Conservation (phyloP, 2,113 vertebrate species). For the Podarcis cretensis region DNA sequence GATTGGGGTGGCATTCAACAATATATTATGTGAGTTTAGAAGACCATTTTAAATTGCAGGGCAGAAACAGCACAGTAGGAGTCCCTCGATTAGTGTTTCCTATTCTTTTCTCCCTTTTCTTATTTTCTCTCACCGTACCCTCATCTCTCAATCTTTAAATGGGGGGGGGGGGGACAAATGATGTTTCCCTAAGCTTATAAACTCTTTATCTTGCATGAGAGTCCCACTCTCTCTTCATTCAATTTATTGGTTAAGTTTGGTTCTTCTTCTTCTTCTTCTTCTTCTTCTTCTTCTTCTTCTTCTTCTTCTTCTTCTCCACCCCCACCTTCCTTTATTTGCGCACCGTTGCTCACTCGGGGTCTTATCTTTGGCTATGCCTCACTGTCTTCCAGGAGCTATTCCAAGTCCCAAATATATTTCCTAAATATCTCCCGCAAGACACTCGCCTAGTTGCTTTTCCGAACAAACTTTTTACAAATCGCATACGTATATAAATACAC, state of each 20-base stretch:
- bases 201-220: conserved; percentile 29
- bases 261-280: neutral
- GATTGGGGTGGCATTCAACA: too few relatives aligned
- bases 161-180: conserved; percentile 12
- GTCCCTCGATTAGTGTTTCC: neutral
- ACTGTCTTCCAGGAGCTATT: neutral
- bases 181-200: conserved; percentile 12
- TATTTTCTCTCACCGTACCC: conserved; percentile 22
- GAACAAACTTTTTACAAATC: neutral
- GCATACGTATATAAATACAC: neutral
- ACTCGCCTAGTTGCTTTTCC: neutral
- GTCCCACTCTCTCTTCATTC: neutral
- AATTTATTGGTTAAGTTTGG: neutral
- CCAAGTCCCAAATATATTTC: conserved; percentile 26
- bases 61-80: neutral
- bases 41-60: neutral
- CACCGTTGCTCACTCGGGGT: neutral
- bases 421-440: conserved; percentile 18
- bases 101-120: neutral
- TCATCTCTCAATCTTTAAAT: conserved; percentile 22
- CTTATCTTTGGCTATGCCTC: conserved; percentile 18
- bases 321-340: conserved; percentile 6
- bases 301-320: neutral
- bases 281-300: neutral
- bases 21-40: neutral